Base-by-base conservation (phyloP, 2,797 vertebrate species). In the Muscicapa striata region DNA sequence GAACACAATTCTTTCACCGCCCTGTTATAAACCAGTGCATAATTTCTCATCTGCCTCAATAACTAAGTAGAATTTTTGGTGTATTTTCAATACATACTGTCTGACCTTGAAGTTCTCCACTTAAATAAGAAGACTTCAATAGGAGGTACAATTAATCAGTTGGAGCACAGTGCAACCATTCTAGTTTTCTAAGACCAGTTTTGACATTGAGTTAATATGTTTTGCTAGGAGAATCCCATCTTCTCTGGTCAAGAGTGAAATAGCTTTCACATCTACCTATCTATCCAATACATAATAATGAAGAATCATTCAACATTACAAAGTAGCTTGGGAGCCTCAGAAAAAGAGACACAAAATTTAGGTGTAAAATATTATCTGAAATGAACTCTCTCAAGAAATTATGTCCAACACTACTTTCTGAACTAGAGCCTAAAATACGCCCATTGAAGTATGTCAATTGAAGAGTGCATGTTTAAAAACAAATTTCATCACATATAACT, bases 231-330 rank as follows among this genome's bases (percentile, higher is more conserved):
- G 36, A 81, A 80, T 85, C 68, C 66, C n/a, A 41, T 75, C 5
- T 62, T 78, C 46, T 75, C 45, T 62, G 62, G n/a, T 78, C n/a
- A 88, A 81, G n/a, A 88, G 11, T 76, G 69, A 91, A 94, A 86
- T 15, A 61, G 30, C 24, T 87, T 77, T 83, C 74, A 46, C 1
- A 7, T 46, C 32, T 84, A 68, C 30, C 11, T 38, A 21, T 64
- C 34, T 87, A 41, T 59, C 30, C 51, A 84, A 88, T 54, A 77
- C 22, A 52, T 43, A 86, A 77, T 57, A 78, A 88, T 55, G 48
- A 79, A 89, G 76, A 77, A 15, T 74, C 20, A 48, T 49, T 82
- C 10, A 45, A 63, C 8, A 23, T 15, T 21, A 18, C 32, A 79
- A 87, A 77, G 52, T 52, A 76, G 17, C 12, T 67, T 84, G 5